Base-by-base conservation (phyloP, 2,888 invertebrate species). In the Stenichneumon culpator region DNA sequence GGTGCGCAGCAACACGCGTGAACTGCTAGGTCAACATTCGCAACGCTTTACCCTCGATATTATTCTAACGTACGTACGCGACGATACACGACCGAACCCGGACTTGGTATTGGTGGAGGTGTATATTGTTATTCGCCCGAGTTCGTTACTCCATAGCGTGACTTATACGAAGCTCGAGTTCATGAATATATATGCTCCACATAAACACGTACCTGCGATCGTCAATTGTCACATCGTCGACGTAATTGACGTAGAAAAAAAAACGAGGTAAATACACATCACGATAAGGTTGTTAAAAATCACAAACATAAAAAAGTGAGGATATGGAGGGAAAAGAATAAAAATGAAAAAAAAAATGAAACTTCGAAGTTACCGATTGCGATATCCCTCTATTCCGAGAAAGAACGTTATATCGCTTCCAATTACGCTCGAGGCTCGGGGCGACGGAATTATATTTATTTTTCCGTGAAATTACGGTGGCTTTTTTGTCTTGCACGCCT, bases 101-200 rank as follows among this genome's bases (percentile, higher is more conserved):
- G 14, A 14, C 44, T 54, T 54, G 9, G 60, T 25, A 16, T 36
- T 19, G 47, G 36, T 73, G 6, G 4, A 65, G 54, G 32, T 81
- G 44, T 81, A 70, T 81, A 69, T 82, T 79, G 79, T 85, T 82
- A 75, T 82, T 85, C 82, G 74, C 32, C 16, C 73, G 84, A 63
- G 85, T 79, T 85, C 80, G 78, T 75, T 74, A 78, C 82, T 82
- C 70, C 85, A 67, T 85, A 75, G 85, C 85, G 85, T 85, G 85
- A 85, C 85, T 82, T 75, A 85, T 79, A 75, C 72, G 82, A 82
- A 70, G 67, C 79, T 69, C 85, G 85, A 75, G 75, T 75, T 82
- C 85, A 82, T 85, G 85, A 82, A 83, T 83, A 82, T 85, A 85
- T 72, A 78, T 65, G 50, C 32, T 32, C 14, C 22, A 65, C 65